A percentile compares a stretch with the other conserved stretches of the same genome.
phyloP scores from a whole-genome alignment of 2,113 vertebrate species.

The Ploceus nigricollis region DNA sequence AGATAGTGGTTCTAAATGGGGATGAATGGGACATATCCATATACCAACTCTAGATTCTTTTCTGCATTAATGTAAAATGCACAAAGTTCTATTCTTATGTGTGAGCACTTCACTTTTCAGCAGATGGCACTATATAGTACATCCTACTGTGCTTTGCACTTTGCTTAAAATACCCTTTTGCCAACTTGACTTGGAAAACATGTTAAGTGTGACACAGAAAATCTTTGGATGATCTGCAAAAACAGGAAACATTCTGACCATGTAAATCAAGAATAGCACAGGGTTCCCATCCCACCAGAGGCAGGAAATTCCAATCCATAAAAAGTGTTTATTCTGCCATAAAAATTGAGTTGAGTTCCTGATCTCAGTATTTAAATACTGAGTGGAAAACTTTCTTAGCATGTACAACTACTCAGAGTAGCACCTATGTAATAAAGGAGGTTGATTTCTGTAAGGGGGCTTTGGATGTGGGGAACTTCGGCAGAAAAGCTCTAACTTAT shows the following conservation, averaged over 20 bases:
- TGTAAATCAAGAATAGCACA: background rate
- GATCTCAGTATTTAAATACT: background rate
- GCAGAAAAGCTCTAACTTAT: background rate
- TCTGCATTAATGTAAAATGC: slow-evolving; percentile 32
- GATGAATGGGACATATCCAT: background rate
- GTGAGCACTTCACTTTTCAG: slow-evolving; percentile 52
- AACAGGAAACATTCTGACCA: slow-evolving; percentile 41
- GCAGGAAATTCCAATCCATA: background rate
- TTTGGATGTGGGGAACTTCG: background rate
- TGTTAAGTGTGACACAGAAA: slow-evolving; percentile 54
- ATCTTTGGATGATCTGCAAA: slow-evolving; percentile 52
- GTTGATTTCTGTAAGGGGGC: background rate
- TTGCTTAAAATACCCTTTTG: slow-evolving; percentile 61
- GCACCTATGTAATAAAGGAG: background rate
- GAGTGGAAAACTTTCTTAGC: background rate
- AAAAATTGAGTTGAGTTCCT: background rate
- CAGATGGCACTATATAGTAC: slow-evolving; percentile 62
- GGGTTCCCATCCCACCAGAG: background rate
- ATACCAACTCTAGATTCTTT: background rate
- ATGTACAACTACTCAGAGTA: background rate
- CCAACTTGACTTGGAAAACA: slow-evolving; percentile 57
- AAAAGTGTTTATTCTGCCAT: background rate
- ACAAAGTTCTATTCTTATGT: slow-evolving; percentile 45
- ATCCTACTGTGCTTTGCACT: slow-evolving; percentile 60
- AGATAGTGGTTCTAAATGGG: slow-evolving; percentile 21